phyloP scores from a whole-genome alignment of 2,797 vertebrate species.

The Hyperoplus immaculatus region DNA sequence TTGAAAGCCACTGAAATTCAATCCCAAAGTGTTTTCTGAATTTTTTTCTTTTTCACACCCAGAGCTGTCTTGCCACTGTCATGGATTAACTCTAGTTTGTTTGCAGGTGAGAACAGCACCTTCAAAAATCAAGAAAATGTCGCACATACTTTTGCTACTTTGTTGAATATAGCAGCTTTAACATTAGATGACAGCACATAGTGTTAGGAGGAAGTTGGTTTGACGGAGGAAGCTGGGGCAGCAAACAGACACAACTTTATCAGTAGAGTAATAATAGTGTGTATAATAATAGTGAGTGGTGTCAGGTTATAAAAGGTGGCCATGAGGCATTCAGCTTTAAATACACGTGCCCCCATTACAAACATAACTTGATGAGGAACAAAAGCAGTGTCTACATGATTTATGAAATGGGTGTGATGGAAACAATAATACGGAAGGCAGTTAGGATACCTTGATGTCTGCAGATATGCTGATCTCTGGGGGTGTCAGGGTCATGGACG shows the following conservation, averaged over 20 bases:
- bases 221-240: neutral
- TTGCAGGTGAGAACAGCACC: no score
- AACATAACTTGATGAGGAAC: constrained; percentile 20
- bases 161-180: neutral
- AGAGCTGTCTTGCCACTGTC: no score
- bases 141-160: no score
- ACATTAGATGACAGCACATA: neutral
- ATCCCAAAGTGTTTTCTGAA: neutral
- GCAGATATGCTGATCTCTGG: constrained; percentile 88
- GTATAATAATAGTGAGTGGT: constrained; percentile 46
- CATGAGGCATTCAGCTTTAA: constrained; percentile 49
- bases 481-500: constrained; percentile 91
- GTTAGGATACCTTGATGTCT: constrained; percentile 85
- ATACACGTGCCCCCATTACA: constrained; percentile 58
- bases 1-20: neutral
- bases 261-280: constrained; percentile 46
- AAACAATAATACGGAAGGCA: constrained; percentile 6
- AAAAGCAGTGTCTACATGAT: constrained; percentile 22
- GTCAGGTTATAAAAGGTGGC: constrained; percentile 46
- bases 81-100: no score
- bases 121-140: no score
- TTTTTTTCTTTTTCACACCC: no score
- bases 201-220: neutral
- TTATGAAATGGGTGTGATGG: constrained; percentile 13
- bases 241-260: constrained; percentile 39